Conservation (phyloP, 2,797 vertebrate species). For the Sebastes diaconus region DNA sequence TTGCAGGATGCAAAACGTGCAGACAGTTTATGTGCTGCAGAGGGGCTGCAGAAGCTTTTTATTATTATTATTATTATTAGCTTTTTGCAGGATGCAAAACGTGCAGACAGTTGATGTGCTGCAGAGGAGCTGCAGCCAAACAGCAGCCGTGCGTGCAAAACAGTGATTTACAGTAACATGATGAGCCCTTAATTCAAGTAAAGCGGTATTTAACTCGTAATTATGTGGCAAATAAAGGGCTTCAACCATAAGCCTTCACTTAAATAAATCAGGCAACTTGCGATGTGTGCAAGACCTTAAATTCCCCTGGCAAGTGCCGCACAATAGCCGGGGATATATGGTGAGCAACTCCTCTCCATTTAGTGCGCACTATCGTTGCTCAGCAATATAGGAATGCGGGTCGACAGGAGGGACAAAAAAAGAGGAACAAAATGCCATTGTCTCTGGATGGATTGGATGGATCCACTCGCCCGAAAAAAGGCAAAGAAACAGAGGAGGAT, state of each 20-base stretch:
- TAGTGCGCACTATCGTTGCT: constrained; percentile 77
- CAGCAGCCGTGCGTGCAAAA: constrained; percentile 40
- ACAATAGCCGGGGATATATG: constrained; percentile 66
- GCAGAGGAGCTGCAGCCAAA: constrained; percentile 9
- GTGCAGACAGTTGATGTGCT: not conserved
- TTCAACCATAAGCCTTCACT: constrained; percentile 72
- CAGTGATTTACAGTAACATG: constrained; percentile 80
- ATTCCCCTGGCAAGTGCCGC: constrained; percentile 71
- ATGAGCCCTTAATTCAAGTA: constrained; percentile 66
- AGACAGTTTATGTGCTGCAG: not conserved
- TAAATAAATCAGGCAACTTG: constrained; percentile 81
- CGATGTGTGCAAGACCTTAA: constrained; percentile 69
- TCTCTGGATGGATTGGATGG: constrained; percentile 85
- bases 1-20: not conserved
- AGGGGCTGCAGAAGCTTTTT: not conserved
- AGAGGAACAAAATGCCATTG: constrained; percentile 92
- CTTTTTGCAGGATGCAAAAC: not conserved
- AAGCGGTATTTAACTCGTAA: constrained; percentile 72
- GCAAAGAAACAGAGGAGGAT: constrained; percentile 64
- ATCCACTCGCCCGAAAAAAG: constrained; percentile 81
- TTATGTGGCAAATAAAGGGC: constrained; percentile 74
- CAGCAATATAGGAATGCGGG: constrained; percentile 88
- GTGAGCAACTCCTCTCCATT: constrained; percentile 84
- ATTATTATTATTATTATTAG: too few species aligned
- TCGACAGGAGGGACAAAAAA: constrained; percentile 88